These are phyloP conservation scores for Turritopsis rubra DNA, from an alignment of 30 jellyfish, hydroid and myxozoan species.

Conservation along the genomic window DNA sequence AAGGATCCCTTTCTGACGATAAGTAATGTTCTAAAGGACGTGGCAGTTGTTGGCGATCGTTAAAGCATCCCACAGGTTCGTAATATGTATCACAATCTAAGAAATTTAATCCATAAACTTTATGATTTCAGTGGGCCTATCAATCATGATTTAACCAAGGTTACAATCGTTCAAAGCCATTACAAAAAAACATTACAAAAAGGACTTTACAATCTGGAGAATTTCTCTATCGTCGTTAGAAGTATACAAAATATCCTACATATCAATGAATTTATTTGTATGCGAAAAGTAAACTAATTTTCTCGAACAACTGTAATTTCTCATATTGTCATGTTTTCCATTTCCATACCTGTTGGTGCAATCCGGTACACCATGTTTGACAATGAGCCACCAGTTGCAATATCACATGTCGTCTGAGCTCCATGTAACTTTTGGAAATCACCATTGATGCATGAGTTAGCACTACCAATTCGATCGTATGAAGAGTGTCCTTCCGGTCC, in stretches of 20 bases:
- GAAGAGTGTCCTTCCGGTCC: constrained; percentile 46
- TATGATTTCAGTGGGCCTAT: no score
- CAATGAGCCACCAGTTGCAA: constrained; percentile 49
- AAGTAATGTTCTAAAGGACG: background rate
- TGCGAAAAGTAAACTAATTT: no score
- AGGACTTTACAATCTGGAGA: no score
- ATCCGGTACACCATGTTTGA: constrained; percentile 68
- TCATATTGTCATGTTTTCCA: no score
- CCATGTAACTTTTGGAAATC: background rate
- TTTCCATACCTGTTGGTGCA: constrained; percentile 65
- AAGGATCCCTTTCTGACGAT: background rate
- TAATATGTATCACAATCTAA: constrained; percentile 24
- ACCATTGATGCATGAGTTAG: constrained; percentile 26
- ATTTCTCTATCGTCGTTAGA: no score
- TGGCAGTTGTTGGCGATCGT: background rate
- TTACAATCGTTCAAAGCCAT: no score
- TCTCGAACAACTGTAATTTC: no score
- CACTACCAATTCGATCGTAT: constrained; percentile 32
- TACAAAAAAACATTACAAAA: no score
- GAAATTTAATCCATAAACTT: background rate
- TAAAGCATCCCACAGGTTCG: constrained; percentile 24
- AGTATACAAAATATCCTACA: no score
- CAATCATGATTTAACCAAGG: no score
- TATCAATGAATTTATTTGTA: no score
- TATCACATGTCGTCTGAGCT: constrained; percentile 5